Evolutionary conservation across 2,113 vertebrate genomes (phyloP).

Genomic region (Narcine bancroftii): DNA sequence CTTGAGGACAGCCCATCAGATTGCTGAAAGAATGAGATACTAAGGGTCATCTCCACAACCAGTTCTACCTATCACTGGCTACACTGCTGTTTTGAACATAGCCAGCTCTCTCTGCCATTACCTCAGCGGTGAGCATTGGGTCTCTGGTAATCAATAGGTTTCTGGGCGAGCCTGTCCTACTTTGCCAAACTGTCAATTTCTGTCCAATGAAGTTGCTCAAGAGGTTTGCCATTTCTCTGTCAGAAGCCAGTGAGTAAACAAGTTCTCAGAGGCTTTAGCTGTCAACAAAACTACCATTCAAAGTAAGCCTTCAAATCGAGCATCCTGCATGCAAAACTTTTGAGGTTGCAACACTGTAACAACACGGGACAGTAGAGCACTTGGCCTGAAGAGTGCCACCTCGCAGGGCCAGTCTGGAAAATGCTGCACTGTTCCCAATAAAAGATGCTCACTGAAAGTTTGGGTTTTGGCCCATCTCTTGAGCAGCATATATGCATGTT

Average conservation of each 20-base stretch:
- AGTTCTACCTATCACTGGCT: neutral
- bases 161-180: neutral
- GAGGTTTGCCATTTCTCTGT: too few relatives aligned
- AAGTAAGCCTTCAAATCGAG: neutral
- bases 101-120: neutral
- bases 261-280: neutral
- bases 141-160: neutral
- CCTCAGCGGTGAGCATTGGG: neutral
- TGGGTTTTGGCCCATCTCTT: conserved; percentile 40
- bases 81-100: neutral
- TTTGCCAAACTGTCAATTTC: neutral
- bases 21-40: neutral
- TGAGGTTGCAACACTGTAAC: neutral
- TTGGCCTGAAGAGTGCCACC: neutral
- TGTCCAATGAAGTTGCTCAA: neutral
- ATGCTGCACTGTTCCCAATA: too few relatives aligned
- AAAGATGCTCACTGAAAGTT: neutral
- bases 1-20: neutral
- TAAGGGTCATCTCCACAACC: neutral
- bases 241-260: too few relatives aligned
- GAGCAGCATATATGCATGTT: conserved; percentile 50
- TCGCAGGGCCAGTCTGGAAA: too few relatives aligned
- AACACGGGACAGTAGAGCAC: neutral
- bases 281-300: neutral
- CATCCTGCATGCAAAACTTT: neutral